Conservation (phyloP, 2,113 vertebrate genomes). For the Microcebus lehilahytsara region DNA sequence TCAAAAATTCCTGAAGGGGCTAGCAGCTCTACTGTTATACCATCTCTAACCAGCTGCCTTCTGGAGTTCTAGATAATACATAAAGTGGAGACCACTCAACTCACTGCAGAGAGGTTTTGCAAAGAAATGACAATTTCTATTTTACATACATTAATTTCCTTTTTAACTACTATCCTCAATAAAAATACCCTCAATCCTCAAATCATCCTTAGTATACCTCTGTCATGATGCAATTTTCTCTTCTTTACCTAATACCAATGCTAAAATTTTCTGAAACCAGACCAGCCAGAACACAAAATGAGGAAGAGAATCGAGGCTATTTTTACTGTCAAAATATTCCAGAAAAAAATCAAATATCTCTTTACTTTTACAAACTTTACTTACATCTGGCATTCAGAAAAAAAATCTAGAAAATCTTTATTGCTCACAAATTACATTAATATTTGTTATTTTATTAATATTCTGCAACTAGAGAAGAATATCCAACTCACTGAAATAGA, state of each 20-base stretch:
- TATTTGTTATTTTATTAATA: not conserved
- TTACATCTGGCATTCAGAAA: not conserved
- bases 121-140: not conserved
- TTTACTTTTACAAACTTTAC: not conserved
- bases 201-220: not conserved
- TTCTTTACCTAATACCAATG: not conserved
- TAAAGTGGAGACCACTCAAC: not conserved
- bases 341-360: not conserved
- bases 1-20: not conserved
- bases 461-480: not conserved
- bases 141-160: not conserved
- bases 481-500: not conserved
- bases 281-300: not conserved
- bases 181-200: not conserved
- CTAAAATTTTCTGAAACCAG: not conserved
- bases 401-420: not conserved
- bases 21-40: accelerated
- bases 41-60: not conserved
- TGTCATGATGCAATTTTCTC: not conserved
- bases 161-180: not conserved
- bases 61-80: not conserved
- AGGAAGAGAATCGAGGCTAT: not conserved
- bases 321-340: not conserved
- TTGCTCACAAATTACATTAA: not conserved
- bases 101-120: not conserved